Conservation (phyloP, 37 sponge, comb jelly and placozoan species). For the Amphimedon queenslandica region DNA sequence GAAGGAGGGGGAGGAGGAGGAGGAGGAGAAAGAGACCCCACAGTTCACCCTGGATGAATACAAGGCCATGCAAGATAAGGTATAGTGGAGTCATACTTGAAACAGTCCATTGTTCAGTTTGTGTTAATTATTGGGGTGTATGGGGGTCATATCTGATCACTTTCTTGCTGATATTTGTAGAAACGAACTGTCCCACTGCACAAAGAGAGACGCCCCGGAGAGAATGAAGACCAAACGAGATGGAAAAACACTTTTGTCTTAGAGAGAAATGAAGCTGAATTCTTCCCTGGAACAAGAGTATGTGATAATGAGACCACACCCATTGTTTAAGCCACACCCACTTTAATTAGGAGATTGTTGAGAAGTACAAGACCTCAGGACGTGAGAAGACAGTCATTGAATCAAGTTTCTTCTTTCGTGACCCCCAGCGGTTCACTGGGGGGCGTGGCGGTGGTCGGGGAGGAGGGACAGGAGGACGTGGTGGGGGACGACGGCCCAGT, state of each 20-base stretch:
- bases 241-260: conserved; percentile 57
- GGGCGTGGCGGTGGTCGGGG: conserved; percentile 12
- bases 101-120: no score
- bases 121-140: no score
- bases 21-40: conserved; percentile 2
- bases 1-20: conserved; percentile 11
- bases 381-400: conserved; percentile 35
- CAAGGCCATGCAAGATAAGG: conserved; percentile 56
- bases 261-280: conserved; percentile 41
- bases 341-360: conserved; percentile 78
- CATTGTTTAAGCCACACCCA: no score
- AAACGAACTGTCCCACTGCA: conserved; percentile 3
- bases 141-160: no score
- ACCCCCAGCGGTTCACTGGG: conserved; percentile 16
- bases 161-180: no score
- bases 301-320: conserved; percentile 1
- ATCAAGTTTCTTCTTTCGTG: conserved; percentile 50
- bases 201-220: conserved; percentile 35
- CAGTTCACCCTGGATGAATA: conserved; percentile 85
- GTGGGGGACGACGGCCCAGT: conserved; percentile 13
- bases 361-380: conserved; percentile 73
- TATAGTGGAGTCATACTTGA: no score
- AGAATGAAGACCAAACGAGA: conserved; percentile 51
- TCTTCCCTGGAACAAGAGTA: conserved; percentile 64
- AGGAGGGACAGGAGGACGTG: conserved; percentile 8